These are phyloP conservation scores for Cyaniris semiargus DNA, from an alignment of 2,888 invertebrate species.

Conservation along the genomic window DNA sequence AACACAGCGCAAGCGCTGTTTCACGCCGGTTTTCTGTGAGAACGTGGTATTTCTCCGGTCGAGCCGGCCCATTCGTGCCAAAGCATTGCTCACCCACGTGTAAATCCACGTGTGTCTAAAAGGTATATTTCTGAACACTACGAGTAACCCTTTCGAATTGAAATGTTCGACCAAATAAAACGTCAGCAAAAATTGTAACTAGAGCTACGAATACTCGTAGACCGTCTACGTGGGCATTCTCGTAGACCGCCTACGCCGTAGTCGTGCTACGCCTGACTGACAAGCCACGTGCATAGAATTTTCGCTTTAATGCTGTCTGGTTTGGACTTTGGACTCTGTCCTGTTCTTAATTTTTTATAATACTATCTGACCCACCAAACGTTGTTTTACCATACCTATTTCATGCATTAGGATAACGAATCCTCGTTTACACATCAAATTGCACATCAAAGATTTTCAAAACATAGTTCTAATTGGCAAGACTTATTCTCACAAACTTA, in stretches of 20 bases:
- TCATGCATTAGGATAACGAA: no score
- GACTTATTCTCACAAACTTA: not conserved
- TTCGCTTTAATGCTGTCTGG: not conserved
- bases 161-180: not conserved
- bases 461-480: not conserved
- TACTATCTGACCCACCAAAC: no score
- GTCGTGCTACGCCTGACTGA: not conserved
- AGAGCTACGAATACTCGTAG: slow-evolving; percentile 18
- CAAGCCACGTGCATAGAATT: not conserved
- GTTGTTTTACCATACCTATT: no score
- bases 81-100: no score
- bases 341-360: not conserved
- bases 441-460: not conserved
- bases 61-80: no score
- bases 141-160: not conserved
- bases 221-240: slow-evolving; percentile 4
- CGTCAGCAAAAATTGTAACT: not conserved
- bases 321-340: not conserved
- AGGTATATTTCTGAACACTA: no score
- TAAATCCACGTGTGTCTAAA: no score
- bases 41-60: no score
- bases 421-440: no score
- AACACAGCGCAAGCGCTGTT: no score
- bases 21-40: no score
- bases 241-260: slow-evolving; percentile 8